Base-by-base conservation (phyloP, 2,888 invertebrate genomes). In the Orthosia cruda region DNA sequence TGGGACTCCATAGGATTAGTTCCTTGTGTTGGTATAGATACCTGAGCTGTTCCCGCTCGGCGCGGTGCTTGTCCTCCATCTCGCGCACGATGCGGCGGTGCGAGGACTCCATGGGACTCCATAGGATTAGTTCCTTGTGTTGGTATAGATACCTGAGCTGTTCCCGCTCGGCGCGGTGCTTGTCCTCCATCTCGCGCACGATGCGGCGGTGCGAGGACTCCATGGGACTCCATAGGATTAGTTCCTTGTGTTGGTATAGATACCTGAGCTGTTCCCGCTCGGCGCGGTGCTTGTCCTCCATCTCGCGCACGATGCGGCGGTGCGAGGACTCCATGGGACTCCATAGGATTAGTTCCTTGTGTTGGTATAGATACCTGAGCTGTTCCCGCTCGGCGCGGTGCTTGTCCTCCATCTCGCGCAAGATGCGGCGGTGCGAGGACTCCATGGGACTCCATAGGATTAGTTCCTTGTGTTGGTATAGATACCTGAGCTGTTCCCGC, bases 281-380 rank as follows among this genome's bases (percentile, higher is more conserved):
- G 81, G 98, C 97, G 73, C 98, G 97, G 94, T 99, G 99, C 89
- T 98, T 98, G 88, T 99, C 99, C 91, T 99, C 98, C 96, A 99
- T 97, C 92, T 99, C 99, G 67, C 98, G 97, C 88, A 99, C 98
- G 83, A 98, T 98, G 80, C 98, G 97, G 58, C 98, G 97, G 93
- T 99, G 99, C 89, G 98, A 98, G 91, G 98, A 98, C 95, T 99
- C 99, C 98, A 99, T 98, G 54, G 99, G n/a, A n/a, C 9, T 40
- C 9, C 40, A 40, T 40, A 40, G 40, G 40, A 1, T 9, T 40
- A 40, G 40, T 40, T 32, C 7, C 32, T 32, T 32, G 40, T 40
- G 40, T 40, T 9, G 40, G 40, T 40, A 40, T 40, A 40, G 9
- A 40, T 77, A 96, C 96, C 97, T 96, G 86, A 98, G 96, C 87